Percentiles rank a stretch among this genome's conserved stretches.
These are phyloP conservation scores for Chiloscyllium plagiosum DNA, from an alignment of 2,113 vertebrate genomes.

Conservation along the genomic window DNA sequence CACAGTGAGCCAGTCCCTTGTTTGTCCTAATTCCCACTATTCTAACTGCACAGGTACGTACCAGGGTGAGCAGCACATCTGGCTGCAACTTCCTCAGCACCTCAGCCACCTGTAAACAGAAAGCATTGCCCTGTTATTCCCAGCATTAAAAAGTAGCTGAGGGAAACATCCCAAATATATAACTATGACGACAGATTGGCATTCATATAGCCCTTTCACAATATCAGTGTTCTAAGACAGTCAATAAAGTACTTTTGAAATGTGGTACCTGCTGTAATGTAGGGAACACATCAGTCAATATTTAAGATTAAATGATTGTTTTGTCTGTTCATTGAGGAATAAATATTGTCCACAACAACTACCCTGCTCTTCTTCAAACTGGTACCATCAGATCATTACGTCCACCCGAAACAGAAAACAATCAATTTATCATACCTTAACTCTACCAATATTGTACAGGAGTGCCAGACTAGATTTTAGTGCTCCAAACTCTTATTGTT, in stretches of 20 bases:
- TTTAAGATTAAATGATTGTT: no score
- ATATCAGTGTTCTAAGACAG: not conserved
- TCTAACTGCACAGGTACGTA: constrained; percentile 48
- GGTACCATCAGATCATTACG: no score
- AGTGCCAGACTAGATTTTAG: no score
- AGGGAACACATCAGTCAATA: not conserved
- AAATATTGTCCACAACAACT: no score
- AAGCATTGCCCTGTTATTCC: constrained; percentile 15
- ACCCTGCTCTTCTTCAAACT: no score
- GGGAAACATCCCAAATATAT: not conserved
- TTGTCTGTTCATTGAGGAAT: no score
- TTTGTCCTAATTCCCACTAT: no score
- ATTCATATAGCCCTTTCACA: not conserved
- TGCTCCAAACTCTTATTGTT: no score
- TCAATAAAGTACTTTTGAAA: not conserved
- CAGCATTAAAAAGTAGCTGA: not conserved
- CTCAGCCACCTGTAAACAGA: constrained; percentile 60
- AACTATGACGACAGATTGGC: not conserved
- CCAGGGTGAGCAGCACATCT: constrained; percentile 74
- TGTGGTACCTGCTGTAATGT: not conserved
- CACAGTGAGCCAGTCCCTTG: no score
- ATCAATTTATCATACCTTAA: no score
- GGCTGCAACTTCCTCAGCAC: constrained; percentile 62
- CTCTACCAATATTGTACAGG: no score
- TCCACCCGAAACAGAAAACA: no score